A percentile compares a stretch with the other conserved stretches of the same genome.
phyloP scores from a whole-genome alignment of 2,113 vertebrate species.

The Silurus glanis region DNA sequence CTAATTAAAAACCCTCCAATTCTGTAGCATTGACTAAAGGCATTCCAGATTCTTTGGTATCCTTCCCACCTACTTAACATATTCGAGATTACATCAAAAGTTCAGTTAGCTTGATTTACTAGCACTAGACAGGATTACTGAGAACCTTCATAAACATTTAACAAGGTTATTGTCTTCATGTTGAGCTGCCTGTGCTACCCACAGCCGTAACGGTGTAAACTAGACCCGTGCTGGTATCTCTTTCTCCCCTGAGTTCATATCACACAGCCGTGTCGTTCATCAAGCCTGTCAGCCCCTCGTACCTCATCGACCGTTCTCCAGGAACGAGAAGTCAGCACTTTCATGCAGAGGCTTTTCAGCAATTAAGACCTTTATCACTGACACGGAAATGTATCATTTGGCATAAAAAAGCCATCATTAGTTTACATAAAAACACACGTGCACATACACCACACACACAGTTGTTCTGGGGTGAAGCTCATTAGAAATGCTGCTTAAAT shows the following conservation, averaged over 20 bases:
- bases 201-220: slow-evolving; percentile 13
- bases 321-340: slow-evolving; percentile 42
- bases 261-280: slow-evolving; percentile 42
- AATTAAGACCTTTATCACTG: slow-evolving; percentile 41
- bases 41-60: not conserved
- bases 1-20: not conserved
- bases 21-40: not conserved
- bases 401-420: slow-evolving; percentile 37
- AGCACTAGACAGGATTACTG: not conserved
- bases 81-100: not conserved
- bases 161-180: not conserved
- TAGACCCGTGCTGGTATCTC: not conserved
- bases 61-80: not conserved
- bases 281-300: slow-evolving; percentile 45
- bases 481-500: slow-evolving; percentile 23
- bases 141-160: not conserved
- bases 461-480: not conserved
- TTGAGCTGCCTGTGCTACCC: not conserved
- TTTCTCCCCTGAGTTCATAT: slow-evolving; percentile 32
- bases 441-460: slow-evolving; percentile 28
- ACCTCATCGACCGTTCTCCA: slow-evolving; percentile 36
- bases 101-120: not conserved
- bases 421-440: slow-evolving; percentile 19
- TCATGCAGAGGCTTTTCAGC: slow-evolving; percentile 11
- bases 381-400: slow-evolving; percentile 31